Percentiles rank a stretch among this genome's conserved stretches.
phyloP scores from a whole-genome alignment of 1,140 invertebrate genomes.

The Magallana ariakensis region DNA sequence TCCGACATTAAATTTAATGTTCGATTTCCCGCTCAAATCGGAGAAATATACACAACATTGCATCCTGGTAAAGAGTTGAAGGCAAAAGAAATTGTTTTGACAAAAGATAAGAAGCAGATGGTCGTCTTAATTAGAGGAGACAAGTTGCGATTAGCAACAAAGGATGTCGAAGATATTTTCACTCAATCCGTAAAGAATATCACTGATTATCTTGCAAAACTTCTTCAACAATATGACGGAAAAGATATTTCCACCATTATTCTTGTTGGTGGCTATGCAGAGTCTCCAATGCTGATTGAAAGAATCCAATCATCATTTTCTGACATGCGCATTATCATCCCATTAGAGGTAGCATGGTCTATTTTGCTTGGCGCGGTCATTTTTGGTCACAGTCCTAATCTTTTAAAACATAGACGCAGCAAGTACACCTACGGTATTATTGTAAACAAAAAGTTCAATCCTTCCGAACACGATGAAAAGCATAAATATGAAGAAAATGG shows the following conservation, averaged over 20 bases:
- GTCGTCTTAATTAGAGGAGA: background rate
- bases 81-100: background rate
- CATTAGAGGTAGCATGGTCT: background rate
- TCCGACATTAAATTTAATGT: background rate
- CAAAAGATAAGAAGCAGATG: background rate
- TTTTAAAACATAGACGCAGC: background rate
- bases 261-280: constrained; percentile 39
- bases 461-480: background rate
- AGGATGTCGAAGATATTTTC: background rate
- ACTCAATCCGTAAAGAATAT: background rate
- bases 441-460: background rate
- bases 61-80: background rate
- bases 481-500: background rate
- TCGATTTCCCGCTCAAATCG: background rate
- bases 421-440: constrained; percentile 26
- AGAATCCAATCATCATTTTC: background rate
- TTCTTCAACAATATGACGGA: background rate
- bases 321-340: constrained; percentile 7
- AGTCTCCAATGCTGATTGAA: constrained; percentile 18
- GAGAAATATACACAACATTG: background rate
- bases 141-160: background rate
- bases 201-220: background rate
- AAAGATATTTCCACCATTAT: background rate
- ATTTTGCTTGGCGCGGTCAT: constrained; percentile 37
- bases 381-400: constrained; percentile 28